Evolutionary conservation across 2,888 invertebrate genomes (phyloP).

Genomic region (Phengaris alcon): DNA sequence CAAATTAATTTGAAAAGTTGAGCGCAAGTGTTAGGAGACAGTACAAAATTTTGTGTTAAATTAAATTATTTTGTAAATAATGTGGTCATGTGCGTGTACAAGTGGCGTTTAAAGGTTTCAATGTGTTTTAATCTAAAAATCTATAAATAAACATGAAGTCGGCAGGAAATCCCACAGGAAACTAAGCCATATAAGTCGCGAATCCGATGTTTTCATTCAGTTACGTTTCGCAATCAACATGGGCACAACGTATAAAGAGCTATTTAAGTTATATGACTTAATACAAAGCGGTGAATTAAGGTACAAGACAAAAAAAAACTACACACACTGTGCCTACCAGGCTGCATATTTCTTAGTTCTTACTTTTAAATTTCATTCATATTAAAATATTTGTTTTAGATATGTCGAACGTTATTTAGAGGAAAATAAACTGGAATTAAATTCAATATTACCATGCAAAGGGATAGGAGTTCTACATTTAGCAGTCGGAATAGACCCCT

Average conservation of each 20-base stretch:
- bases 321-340: background rate
- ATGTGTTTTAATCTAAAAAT: slow-evolving; percentile 35
- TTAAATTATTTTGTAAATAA: background rate
- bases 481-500: slow-evolving; percentile 84
- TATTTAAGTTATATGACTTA: slow-evolving; percentile 81
- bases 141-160: slow-evolving; percentile 50
- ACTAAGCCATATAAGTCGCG: slow-evolving; percentile 58
- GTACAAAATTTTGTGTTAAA: too few relatives aligned
- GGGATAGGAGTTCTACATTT: slow-evolving; percentile 88
- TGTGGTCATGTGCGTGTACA: background rate
- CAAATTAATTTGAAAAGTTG: slow-evolving; percentile 56
- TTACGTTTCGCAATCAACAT: slow-evolving; percentile 56
- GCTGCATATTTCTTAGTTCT: background rate
- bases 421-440: slow-evolving; percentile 80
- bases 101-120: slow-evolving; percentile 25
- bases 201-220: slow-evolving; percentile 52
- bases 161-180: slow-evolving; percentile 67
- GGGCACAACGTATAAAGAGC: slow-evolving; percentile 65
- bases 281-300: slow-evolving; percentile 81
- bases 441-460: slow-evolving; percentile 83
- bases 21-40: slow-evolving; percentile 41
- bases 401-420: slow-evolving; percentile 62
- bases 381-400: slow-evolving; percentile 44
- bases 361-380: background rate
- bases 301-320: slow-evolving; percentile 51